Base-by-base conservation (phyloP, 2,797 vertebrate genomes). In the Thalassophryne amazonica region DNA sequence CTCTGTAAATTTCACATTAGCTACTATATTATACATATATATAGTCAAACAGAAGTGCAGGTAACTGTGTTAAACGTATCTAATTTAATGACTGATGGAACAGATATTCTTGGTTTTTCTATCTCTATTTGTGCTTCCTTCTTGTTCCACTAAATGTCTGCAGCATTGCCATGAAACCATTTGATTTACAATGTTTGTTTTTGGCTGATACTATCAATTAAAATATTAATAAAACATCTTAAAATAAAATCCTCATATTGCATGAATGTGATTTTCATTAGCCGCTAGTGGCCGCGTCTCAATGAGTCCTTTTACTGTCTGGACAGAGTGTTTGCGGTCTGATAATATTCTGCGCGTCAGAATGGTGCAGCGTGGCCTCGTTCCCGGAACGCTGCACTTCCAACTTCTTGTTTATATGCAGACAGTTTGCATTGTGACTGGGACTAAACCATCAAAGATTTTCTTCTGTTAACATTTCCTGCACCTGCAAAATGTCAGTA, bases 201-300 rank as follows among this genome's bases (percentile, higher is more conserved):
- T 85, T 81, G 82, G 80, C 87, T 87, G 68, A 86, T 82, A 74
- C 79, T 88, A 84, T 91, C 83, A 66, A 84, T 63, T 83, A 82
- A 78, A 86, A 81, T 59, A 83, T 80, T 30, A 91, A 89, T 91
- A 90, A 91, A 91, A 73, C 65, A 63, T 80, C 64, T 89, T 82
- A 84, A 73, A 71, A 84, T 73, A 68, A 74, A 69, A 48, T 41
- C 6, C 2, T 37, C 17, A 32, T 5, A 19, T 43, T 40, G 30
- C 46, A 6, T 31, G 4, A 13, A 28, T 19, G 11, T 40, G 23
- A 48, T 62, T 60, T 51, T 48, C 2, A 42, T 1, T 6, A 29
- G 7, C 1, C 18, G 4, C 7, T 7, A 14, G 16, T n/a, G 8
- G 7, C 20, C 28, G 6, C n/a, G n/a, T n/a, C n/a, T n/a, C n/a